Conservation (phyloP, 35 echinoderm and acorn worm species). For the Apostichopus parvimensis region DNA sequence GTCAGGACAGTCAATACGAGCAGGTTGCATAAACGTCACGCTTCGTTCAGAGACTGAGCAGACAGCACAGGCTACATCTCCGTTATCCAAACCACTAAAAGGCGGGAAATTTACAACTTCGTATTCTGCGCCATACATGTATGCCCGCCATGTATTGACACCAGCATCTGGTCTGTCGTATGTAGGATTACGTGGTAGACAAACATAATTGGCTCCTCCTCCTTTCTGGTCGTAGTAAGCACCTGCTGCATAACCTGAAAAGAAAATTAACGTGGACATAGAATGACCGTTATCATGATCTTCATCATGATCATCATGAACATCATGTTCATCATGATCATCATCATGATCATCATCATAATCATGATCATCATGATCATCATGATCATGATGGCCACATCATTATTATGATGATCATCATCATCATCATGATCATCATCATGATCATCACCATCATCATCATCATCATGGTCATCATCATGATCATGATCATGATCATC, state of each 20-base stretch:
- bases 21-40: constrained; percentile 44
- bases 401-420: no score
- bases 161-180: background rate
- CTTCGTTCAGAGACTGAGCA: constrained; percentile 9
- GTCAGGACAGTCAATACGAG: constrained; percentile 17
- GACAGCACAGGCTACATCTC: constrained; percentile 34
- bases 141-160: background rate
- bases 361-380: no score
- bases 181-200: constrained; percentile 39
- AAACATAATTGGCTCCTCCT: constrained; percentile 44
- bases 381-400: no score
- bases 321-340: no score
- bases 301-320: no score
- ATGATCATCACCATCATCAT: no score
- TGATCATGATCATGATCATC: no score
- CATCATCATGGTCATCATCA: no score
- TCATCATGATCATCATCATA: no score
- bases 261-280: no score
- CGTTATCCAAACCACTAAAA: background rate
- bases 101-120: constrained; percentile 34
- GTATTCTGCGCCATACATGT: constrained; percentile 56
- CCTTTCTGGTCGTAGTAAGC: constrained; percentile 2
- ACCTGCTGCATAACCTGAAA: background rate
- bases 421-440: no score
- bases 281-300: no score